Evolutionary conservation across 1,140 invertebrate genomes (phyloP).

Genomic region (Dufourea novaeangliae): DNA sequence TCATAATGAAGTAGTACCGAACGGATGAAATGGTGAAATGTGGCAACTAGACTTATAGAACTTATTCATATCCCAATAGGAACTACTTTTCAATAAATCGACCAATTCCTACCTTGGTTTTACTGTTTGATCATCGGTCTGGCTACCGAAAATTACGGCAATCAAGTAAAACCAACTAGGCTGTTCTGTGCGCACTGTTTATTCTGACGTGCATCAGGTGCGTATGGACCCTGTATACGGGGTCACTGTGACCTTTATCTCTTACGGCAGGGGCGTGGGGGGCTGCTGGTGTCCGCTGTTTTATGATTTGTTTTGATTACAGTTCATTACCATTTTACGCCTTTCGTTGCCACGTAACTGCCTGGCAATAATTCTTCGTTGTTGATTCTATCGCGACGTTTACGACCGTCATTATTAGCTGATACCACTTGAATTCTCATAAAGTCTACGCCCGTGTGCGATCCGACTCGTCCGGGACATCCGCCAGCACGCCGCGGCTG

Average conservation of each 20-base stretch:
- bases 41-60: too few relatives aligned
- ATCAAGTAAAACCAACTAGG: neutral
- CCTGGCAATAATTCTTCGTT: constrained; percentile 76
- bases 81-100: too few relatives aligned
- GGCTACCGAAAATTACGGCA: neutral
- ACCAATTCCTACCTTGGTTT: too few relatives aligned
- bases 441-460: constrained; percentile 80
- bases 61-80: too few relatives aligned
- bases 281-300: constrained; percentile 50
- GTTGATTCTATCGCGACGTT: constrained; percentile 81
- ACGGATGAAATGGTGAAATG: too few relatives aligned
- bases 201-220: constrained; percentile 17
- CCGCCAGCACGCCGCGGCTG: constrained; percentile 18
- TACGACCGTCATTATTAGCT: constrained; percentile 81
- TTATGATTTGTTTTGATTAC: constrained; percentile 81
- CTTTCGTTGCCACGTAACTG: constrained; percentile 76
- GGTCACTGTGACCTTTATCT: constrained; percentile 4
- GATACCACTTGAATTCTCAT: constrained; percentile 76
- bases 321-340: constrained; percentile 79
- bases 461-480: constrained; percentile 67
- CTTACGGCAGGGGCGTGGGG: constrained; percentile 10
- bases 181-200: neutral
- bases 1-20: too few relatives aligned
- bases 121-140: too few relatives aligned
- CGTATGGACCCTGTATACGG: constrained; percentile 6